A percentile compares a stretch with the other conserved stretches of the same genome.
Evolutionary conservation across 2,113 vertebrate genomes (phyloP).

Genomic region (Thalassarche chlororhynchos): DNA sequence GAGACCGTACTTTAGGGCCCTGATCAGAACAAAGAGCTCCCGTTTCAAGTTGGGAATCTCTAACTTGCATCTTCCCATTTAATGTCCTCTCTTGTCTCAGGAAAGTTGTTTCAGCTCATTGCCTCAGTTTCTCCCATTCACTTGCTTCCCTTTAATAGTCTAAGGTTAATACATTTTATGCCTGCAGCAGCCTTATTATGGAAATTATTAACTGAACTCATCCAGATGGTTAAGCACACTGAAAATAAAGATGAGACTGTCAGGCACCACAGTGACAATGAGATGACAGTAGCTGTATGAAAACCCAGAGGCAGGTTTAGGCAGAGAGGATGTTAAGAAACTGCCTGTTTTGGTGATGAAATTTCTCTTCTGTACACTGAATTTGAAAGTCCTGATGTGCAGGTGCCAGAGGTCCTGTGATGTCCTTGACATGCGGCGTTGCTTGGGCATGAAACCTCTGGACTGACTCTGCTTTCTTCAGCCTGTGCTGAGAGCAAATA

Average conservation of each 20-base stretch:
- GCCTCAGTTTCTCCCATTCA: neutral
- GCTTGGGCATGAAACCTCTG: neutral
- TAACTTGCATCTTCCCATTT: neutral
- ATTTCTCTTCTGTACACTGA: neutral
- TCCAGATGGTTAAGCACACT: neutral
- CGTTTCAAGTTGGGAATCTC: neutral
- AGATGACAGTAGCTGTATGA: neutral
- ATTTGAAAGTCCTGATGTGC: neutral
- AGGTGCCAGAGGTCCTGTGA: neutral
- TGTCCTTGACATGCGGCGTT: neutral
- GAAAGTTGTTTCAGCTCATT: neutral
- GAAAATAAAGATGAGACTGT: neutral
- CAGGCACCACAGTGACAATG: neutral
- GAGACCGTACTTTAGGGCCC: rapidly evolving
- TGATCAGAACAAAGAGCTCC: neutral
- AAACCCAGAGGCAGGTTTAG: neutral
- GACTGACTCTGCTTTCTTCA: neutral
- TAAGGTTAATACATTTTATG: neutral
- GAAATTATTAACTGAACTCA: neutral
- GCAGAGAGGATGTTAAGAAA: neutral
- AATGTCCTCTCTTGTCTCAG: neutral
- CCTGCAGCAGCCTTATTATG: neutral
- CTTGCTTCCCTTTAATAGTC: neutral
- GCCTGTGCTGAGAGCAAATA: neutral
- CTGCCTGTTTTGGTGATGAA: neutral